phyloP scores from a whole-genome alignment of 2,797 vertebrate species.

The Manis pentadactyla region DNA sequence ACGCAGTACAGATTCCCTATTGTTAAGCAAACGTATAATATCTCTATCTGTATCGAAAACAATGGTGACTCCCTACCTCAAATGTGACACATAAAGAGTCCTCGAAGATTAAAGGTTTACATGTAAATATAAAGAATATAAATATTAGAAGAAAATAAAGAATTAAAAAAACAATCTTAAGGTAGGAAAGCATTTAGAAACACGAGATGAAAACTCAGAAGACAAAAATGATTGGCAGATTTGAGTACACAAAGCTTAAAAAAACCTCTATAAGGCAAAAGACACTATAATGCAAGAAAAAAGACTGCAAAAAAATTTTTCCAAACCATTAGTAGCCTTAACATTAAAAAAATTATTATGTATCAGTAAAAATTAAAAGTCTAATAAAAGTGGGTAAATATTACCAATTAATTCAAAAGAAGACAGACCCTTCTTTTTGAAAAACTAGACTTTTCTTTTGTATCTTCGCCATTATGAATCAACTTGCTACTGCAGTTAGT shows the following conservation, averaged over 20 bases:
- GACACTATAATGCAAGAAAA: not conserved
- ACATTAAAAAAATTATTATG: not conserved
- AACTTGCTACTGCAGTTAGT: not conserved
- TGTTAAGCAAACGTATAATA: not conserved
- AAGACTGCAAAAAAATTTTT: not conserved
- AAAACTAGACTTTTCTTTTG: not conserved
- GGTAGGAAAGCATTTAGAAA: not conserved
- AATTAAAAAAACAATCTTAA: not conserved
- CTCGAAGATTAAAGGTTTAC: constrained; percentile 6
- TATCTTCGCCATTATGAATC: not conserved
- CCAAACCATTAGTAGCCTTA: constrained; percentile 6
- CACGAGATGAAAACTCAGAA: not conserved
- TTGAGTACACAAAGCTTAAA: constrained; percentile 24
- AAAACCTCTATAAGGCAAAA: not conserved
- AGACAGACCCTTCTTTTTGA: not conserved
- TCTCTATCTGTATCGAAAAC: not conserved
- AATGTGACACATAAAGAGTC: not conserved
- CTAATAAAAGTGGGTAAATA: constrained; percentile 5
- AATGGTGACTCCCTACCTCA: not conserved
- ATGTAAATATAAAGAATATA: not conserved
- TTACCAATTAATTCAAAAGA: constrained; percentile 30
- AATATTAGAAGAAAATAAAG: not conserved
- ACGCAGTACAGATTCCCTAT: not conserved
- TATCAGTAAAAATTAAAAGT: constrained; percentile 18
- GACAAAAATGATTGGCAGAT: not conserved